Evolutionary conservation across 2,113 vertebrate genomes (phyloP).

Genomic region (Pomatostomus ruficeps): DNA sequence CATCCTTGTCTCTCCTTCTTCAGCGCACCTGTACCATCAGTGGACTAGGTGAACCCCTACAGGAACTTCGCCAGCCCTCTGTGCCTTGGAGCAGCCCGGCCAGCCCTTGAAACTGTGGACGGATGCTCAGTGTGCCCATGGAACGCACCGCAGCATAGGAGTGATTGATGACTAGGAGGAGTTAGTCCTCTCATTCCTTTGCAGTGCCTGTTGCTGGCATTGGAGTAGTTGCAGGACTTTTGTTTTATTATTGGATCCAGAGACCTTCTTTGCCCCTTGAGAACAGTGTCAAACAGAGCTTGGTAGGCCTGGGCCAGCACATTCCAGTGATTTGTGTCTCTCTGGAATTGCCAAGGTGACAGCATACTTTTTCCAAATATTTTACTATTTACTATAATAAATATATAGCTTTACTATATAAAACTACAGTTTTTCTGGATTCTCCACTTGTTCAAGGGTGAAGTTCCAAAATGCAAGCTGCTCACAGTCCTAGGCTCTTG

Average conservation of each 20-base stretch:
- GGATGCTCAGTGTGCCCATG: no score
- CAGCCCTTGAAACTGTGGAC: no score
- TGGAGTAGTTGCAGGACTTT: neutral
- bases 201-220: accelerated
- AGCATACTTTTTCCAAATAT: neutral
- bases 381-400: no score
- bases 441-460: neutral
- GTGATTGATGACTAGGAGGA: neutral
- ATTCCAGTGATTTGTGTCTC: neutral
- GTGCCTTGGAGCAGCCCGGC: no score
- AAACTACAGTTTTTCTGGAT: neutral
- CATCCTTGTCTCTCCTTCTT: no score
- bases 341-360: neutral
- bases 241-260: neutral
- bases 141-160: no score
- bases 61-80: no score
- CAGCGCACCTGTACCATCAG: no score
- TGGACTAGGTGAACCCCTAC: no score
- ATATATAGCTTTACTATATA: no score
- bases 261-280: neutral
- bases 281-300: neutral
- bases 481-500: neutral
- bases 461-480: neutral
- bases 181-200: neutral
- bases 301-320: neutral